Conservation (phyloP, 2,888 invertebrate species). For the Geophilus truncorum region DNA sequence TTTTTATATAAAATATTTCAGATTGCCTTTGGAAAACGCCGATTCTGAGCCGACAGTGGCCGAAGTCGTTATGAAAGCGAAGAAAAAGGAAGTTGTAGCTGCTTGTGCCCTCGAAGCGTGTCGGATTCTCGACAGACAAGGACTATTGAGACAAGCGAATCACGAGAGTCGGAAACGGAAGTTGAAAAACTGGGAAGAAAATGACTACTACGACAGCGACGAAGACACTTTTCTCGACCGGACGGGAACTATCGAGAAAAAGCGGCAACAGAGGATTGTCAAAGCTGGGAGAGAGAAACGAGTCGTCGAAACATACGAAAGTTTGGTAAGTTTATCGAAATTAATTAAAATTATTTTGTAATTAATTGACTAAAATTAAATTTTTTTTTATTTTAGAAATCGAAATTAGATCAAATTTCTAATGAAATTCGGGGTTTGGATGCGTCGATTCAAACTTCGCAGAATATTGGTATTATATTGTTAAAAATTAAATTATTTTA, state of each 20-base stretch:
- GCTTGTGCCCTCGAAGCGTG: constrained; percentile 96
- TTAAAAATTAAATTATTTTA: constrained; percentile 28
- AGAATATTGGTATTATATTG: constrained; percentile 43
- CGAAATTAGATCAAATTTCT: constrained; percentile 56
- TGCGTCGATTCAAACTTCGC: constrained; percentile 48
- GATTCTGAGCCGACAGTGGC: constrained; percentile 71
- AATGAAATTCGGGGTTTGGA: constrained; percentile 59
- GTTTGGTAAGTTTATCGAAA: constrained; percentile 43
- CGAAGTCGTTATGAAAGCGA: constrained; percentile 80
- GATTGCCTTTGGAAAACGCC: constrained; percentile 51
- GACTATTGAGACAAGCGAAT: constrained; percentile 75
- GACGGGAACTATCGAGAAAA: constrained; percentile 85
- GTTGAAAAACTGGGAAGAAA: constrained; percentile 65
- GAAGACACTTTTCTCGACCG: constrained; percentile 94
- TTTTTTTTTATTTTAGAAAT: constrained; percentile 53
- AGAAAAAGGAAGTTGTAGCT: constrained; percentile 88
- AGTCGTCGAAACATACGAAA: constrained; percentile 53
- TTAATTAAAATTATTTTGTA: not conserved
- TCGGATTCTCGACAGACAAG: constrained; percentile 78
- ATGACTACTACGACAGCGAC: constrained; percentile 90
- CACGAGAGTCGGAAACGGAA: constrained; percentile 81
- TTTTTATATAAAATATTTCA: not conserved
- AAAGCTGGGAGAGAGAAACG: constrained; percentile 55
- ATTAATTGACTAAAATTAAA: not conserved
- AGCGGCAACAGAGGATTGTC: constrained; percentile 70